Percentiles rank a stretch among this genome's conserved stretches.
These are phyloP conservation scores for Exocentrus adspersus DNA, from an alignment of 2,888 invertebrate genomes.

Conservation along the genomic window DNA sequence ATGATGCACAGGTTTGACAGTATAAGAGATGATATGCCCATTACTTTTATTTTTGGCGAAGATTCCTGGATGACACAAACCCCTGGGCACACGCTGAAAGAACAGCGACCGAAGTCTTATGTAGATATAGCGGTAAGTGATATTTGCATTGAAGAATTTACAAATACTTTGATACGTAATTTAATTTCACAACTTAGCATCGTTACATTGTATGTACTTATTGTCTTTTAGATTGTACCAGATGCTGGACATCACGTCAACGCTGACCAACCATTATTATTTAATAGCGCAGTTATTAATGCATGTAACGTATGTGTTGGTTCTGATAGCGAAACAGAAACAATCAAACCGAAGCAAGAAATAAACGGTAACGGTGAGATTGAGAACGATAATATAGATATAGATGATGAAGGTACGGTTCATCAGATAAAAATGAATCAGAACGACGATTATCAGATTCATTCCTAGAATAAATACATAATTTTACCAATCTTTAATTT, in stretches of 20 bases:
- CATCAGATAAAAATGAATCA: slow-evolving; percentile 5
- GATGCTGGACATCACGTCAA: slow-evolving; percentile 97
- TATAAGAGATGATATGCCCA: slow-evolving; percentile 76
- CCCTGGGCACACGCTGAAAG: slow-evolving; percentile 80
- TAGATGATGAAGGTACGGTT: not conserved
- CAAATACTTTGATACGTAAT: not conserved
- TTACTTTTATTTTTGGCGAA: slow-evolving; percentile 91
- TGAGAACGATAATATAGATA: not conserved
- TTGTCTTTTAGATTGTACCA: slow-evolving; percentile 73
- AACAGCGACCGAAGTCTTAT: slow-evolving; percentile 72
- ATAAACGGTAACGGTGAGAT: not conserved
- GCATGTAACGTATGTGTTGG: slow-evolving; percentile 66
- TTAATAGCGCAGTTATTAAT: slow-evolving; percentile 83
- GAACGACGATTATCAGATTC: not conserved
- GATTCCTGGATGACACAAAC: slow-evolving; percentile 94
- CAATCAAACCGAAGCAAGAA: not conserved
- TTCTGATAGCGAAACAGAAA: not conserved
- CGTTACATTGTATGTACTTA: not conserved
- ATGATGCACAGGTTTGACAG: slow-evolving; percentile 85
- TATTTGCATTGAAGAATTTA: not conserved
- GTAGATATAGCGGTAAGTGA: slow-evolving; percentile 80
- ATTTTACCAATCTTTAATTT: no score
- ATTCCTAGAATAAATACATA: not conserved
- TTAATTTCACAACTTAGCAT: no score
- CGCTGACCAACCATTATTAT: slow-evolving; percentile 87